Conservation (phyloP, 1,140 invertebrate species). For the Laodelphax striatellus region DNA sequence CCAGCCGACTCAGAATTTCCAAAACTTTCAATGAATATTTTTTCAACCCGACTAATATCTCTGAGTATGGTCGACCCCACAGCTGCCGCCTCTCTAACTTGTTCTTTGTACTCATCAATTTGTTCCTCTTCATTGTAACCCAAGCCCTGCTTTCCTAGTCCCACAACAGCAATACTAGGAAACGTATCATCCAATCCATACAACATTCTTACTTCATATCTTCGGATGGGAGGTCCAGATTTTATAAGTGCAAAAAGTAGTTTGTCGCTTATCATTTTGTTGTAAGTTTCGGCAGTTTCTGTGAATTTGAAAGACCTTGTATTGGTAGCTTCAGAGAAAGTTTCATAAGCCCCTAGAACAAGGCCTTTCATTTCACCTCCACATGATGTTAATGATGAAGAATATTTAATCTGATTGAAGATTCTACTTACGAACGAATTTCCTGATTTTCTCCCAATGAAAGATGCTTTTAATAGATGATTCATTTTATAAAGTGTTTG, state of each 20-base stretch:
- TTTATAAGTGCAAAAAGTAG: slow-evolving; percentile 10
- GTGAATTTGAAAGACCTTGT: slow-evolving; percentile 3
- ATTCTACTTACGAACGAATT: neutral
- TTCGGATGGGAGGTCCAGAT: slow-evolving; percentile 29
- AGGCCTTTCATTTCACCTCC: neutral
- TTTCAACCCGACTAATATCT: slow-evolving; percentile 40
- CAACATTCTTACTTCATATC: slow-evolving; percentile 45
- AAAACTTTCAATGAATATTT: slow-evolving; percentile 55
- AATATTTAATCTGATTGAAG: neutral
- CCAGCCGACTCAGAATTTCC: slow-evolving; percentile 60
- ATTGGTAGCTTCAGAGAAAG: neutral
- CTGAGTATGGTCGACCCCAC: slow-evolving; percentile 47
- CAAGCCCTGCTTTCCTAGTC: slow-evolving; percentile 49
- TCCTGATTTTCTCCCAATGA: too few species aligned
- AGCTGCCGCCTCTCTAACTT: slow-evolving; percentile 48
- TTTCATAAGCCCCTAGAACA: neutral
- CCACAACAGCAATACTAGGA: slow-evolving; percentile 51
- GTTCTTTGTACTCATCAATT: slow-evolving; percentile 54
- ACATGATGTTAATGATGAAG: neutral
- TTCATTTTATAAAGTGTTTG: too few species aligned
- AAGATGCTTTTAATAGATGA: too few species aligned
- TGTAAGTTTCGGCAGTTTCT: slow-evolving; percentile 16
- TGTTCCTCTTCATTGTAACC: slow-evolving; percentile 49
- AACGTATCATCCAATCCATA: slow-evolving; percentile 48
- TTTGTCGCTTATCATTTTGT: slow-evolving; percentile 10